These are phyloP conservation scores for Globodera ellingtonae DNA, from an alignment of 1,140 invertebrate species.

Conservation along the genomic window DNA sequence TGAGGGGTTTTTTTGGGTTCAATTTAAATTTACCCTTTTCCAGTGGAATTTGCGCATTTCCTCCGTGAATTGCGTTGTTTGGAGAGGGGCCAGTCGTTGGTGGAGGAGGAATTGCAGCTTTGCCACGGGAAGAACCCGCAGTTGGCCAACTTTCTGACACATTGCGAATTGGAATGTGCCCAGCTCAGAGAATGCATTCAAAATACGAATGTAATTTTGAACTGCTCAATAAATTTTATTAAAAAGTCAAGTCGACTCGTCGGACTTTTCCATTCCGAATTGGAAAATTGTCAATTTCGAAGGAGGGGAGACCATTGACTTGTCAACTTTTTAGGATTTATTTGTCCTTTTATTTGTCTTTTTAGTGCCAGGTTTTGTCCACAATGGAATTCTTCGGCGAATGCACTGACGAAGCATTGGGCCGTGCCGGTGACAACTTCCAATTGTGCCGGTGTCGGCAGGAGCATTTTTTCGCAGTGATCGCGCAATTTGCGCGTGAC, in stretches of 20 bases:
- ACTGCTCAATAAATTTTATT: background rate
- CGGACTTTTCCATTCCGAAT: too few relatives aligned
- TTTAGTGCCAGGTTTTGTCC: background rate
- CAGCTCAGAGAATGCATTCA: slow-evolving; percentile 8
- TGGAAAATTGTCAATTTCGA: too few relatives aligned
- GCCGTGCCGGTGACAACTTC: background rate
- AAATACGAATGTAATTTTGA: background rate
- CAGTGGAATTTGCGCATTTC: background rate
- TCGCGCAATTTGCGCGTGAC: background rate
- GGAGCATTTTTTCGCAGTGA: slow-evolving; percentile 1
- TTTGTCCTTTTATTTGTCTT: background rate
- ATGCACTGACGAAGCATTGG: background rate
- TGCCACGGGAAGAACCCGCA: slow-evolving; percentile 8
- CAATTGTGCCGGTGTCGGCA: background rate
- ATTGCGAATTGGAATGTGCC: slow-evolving; percentile 5
- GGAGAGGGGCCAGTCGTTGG: background rate
- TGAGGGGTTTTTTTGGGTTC: background rate
- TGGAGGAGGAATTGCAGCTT: slow-evolving; percentile 1
- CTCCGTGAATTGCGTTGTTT: background rate
- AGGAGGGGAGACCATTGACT: too few relatives aligned
- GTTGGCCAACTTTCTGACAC: slow-evolving; percentile 8
- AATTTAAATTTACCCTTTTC: background rate
- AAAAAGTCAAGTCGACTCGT: too few relatives aligned
- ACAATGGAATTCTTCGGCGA: background rate
- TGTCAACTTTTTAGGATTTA: background rate